Evolutionary conservation across 1,140 invertebrate species (phyloP).

Genomic region (Apolygus lucorum): DNA sequence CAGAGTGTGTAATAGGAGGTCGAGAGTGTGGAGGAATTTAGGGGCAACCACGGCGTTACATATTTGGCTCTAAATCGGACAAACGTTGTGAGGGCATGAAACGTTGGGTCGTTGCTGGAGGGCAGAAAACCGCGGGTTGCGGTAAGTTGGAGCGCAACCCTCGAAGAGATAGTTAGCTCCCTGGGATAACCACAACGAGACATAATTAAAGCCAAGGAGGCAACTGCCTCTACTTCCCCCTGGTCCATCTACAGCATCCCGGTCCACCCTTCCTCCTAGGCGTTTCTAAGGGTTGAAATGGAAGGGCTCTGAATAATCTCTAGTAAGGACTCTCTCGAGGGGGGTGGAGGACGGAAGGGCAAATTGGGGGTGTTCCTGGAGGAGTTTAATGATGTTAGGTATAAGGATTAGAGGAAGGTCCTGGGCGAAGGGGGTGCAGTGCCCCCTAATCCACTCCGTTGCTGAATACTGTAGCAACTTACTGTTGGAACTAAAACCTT

Average conservation of each 20-base stretch:
- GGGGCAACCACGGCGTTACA: no score
- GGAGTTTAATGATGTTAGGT: conserved; percentile 16
- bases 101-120: background rate
- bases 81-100: background rate
- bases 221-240: background rate
- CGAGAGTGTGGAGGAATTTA: no score
- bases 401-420: conserved; percentile 7
- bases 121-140: conserved; percentile 11
- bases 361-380: conserved; percentile 10
- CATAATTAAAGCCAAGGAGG: conserved; percentile 22
- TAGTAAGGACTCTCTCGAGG: conserved; percentile 12
- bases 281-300: conserved; percentile 4
- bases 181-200: conserved; percentile 21
- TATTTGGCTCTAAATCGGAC: conserved; percentile 22
- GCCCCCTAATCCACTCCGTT: background rate
- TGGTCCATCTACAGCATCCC: no score
- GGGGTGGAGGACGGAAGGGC: background rate
- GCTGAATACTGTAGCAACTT: background rate
- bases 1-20: no score
- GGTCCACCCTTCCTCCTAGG: no score
- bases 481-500: background rate
- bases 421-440: background rate
- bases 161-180: conserved; percentile 19
- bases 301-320: conserved; percentile 17
- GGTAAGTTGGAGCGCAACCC: background rate